Conservation (phyloP, 2,888 invertebrate species). For the Trissolcus brochymenae region DNA sequence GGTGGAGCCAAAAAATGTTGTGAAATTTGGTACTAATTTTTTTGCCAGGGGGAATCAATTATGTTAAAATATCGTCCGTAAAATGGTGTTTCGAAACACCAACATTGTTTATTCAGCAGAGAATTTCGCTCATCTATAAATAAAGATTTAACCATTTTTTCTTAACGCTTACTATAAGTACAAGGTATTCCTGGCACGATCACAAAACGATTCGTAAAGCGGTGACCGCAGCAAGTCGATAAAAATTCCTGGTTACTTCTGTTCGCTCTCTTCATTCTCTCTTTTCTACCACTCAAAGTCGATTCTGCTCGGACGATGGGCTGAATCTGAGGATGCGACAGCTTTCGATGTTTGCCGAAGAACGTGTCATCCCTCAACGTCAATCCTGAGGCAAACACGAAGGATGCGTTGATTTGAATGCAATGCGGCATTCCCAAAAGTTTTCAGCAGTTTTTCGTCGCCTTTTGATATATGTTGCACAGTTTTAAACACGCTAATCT, state of each 20-base stretch:
- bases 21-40: too few species aligned
- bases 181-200: conserved; percentile 68
- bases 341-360: conserved; percentile 61
- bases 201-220: conserved; percentile 69
- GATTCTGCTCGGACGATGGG: conserved; percentile 52
- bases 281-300: conserved; percentile 51
- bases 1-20: too few species aligned
- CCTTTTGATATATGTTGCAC: conserved; percentile 61
- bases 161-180: conserved; percentile 40
- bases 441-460: conserved; percentile 58
- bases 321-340: conserved; percentile 65
- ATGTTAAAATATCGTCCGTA: too few species aligned
- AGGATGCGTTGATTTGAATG: conserved; percentile 73
- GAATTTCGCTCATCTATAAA: conserved; percentile 16
- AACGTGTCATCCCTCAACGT: conserved; percentile 76
- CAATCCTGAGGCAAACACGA: conserved; percentile 69
- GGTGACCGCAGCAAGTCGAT: conserved; percentile 64
- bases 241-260: conserved; percentile 58
- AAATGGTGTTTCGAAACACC: too few species aligned
- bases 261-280: conserved; percentile 52
- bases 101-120: too few species aligned
- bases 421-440: conserved; percentile 61
- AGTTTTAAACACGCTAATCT: conserved; percentile 52
- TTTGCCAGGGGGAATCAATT: too few species aligned
- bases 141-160: conserved; percentile 57